A percentile compares a stretch with the other conserved stretches of the same genome.
Conservation (phyloP, 2,888 invertebrate species). For the Podotricha telesiphe region DNA sequence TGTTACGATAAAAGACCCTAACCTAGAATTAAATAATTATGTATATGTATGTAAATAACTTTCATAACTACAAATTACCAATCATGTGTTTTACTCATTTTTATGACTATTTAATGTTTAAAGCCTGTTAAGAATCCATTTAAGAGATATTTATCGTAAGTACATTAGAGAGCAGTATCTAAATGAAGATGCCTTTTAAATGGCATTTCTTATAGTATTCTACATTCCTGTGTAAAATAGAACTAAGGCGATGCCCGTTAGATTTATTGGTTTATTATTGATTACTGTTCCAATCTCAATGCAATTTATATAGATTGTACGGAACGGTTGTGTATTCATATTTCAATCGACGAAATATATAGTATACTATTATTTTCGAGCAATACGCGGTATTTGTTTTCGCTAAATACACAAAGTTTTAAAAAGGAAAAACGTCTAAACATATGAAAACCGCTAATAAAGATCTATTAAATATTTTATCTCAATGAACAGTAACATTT, state of each 20-base stretch:
- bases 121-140: slow-evolving; percentile 10
- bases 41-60: background rate
- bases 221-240: background rate
- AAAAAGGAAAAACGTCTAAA: background rate
- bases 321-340: background rate
- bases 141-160: slow-evolving; percentile 15
- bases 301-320: background rate
- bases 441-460: no score
- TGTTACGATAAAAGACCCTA: background rate
- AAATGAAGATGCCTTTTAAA: slow-evolving; percentile 16
- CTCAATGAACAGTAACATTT: background rate
- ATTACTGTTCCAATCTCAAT: background rate
- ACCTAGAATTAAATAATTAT: background rate
- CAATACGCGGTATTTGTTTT: no score
- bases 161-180: slow-evolving; percentile 9
- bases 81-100: background rate
- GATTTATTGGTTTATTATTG: background rate
- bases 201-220: slow-evolving; percentile 1
- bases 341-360: background rate
- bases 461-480: no score
- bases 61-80: slow-evolving; percentile 2
- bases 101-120: slow-evolving; percentile 7
- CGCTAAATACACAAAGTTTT: background rate
- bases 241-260: background rate
- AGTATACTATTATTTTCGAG: no score